Conservation (phyloP, 2,113 vertebrate species). For the Boulengeromyrus knoepffleri region DNA sequence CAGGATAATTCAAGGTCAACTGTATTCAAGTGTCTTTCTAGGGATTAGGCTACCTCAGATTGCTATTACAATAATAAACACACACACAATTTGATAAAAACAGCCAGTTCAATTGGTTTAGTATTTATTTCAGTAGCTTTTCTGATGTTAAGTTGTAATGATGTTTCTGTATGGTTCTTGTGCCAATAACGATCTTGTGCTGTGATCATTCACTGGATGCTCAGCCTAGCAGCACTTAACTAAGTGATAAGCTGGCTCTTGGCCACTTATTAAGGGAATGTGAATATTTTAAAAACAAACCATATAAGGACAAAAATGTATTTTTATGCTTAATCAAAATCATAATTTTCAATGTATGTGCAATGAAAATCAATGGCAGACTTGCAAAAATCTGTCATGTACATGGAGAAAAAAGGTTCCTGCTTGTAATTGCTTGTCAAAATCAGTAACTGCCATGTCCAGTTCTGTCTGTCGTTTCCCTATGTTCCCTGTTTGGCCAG, state of each 20-base stretch:
- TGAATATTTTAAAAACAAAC: background rate
- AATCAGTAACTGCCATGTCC: background rate
- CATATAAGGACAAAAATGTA: background rate
- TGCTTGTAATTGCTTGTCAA: background rate
- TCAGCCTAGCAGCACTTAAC: background rate
- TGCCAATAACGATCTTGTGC: background rate
- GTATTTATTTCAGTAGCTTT: background rate
- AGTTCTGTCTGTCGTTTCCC: too few species aligned
- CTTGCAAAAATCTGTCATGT: background rate
- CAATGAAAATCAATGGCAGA: background rate
- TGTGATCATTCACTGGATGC: background rate
- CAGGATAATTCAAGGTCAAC: background rate
- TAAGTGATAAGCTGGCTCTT: background rate
- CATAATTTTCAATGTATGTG: background rate
- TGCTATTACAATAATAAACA: background rate
- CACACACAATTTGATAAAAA: background rate
- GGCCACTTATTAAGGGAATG: background rate
- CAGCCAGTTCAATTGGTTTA: background rate
- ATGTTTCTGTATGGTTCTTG: background rate
- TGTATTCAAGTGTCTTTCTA: background rate
- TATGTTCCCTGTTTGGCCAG: too few species aligned
- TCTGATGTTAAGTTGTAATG: background rate
- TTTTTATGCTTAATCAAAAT: background rate
- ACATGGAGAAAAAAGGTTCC: background rate
- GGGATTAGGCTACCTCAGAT: background rate